These are phyloP conservation scores for Stomatorhinus walkeri DNA, from an alignment of 2,797 vertebrate genomes.

Conservation along the genomic window DNA sequence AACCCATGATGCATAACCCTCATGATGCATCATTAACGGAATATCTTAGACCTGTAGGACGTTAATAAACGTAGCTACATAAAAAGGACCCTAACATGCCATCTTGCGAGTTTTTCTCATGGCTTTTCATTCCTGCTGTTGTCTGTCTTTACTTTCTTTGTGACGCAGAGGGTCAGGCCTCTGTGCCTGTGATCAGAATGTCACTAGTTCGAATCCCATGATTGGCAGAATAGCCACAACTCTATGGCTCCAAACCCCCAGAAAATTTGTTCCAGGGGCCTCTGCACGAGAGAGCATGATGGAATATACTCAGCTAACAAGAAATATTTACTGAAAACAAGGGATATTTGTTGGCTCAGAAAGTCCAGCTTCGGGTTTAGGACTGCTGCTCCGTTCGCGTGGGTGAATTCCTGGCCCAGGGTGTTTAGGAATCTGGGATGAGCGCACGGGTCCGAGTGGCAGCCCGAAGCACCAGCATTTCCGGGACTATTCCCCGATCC, in stretches of 20 bases:
- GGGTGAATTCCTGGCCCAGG: neutral
- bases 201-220: neutral
- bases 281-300: neutral
- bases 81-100: neutral
- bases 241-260: neutral
- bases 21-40: neutral
- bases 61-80: neutral
- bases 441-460: neutral
- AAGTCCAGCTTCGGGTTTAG: neutral
- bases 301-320: neutral
- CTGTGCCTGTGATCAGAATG: neutral
- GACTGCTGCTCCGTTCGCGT: neutral
- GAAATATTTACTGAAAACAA: neutral
- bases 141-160: neutral
- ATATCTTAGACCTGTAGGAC: neutral
- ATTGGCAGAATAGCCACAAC: neutral
- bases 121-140: neutral
- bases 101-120: neutral
- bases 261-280: neutral
- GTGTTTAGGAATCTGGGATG: constrained; percentile 1
- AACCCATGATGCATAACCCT: neutral
- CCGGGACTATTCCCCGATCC: constrained; percentile 22
- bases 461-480: constrained; percentile 30
- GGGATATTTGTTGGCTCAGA: neutral
- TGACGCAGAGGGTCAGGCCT: neutral